Percentiles rank a stretch among this genome's conserved stretches.
phyloP scores from a whole-genome alignment of 2,113 vertebrate genomes.

The Mionectes macconnelli region DNA sequence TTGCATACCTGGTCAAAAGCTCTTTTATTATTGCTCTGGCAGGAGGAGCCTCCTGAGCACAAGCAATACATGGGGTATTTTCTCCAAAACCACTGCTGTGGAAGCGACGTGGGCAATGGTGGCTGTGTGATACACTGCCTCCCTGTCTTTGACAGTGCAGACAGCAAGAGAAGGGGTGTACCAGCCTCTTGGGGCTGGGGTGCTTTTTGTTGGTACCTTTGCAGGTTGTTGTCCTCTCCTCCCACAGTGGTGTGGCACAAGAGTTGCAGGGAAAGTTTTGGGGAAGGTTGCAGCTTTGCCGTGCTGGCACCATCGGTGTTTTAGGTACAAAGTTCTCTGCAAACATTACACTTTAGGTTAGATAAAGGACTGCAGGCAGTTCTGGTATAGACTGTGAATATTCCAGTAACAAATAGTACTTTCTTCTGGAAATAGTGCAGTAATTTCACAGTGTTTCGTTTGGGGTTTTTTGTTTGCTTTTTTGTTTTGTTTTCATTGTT shows the following conservation, averaged over 20 bases:
- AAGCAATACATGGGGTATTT: fast-evolving
- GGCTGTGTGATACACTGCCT: fast-evolving
- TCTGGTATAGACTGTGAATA: background rate
- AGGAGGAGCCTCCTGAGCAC: background rate
- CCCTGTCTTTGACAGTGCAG: fast-evolving
- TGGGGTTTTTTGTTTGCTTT: background rate
- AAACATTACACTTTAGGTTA: fast-evolving
- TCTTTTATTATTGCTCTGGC: background rate
- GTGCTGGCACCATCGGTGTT: background rate
- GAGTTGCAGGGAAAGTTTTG: background rate
- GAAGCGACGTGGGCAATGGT: fast-evolving
- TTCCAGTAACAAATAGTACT: background rate
- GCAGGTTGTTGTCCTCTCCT: background rate
- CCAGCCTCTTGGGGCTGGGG: background rate
- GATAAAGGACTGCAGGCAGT: background rate
- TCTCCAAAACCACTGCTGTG: background rate
- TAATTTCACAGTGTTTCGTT: background rate
- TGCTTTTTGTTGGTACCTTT: fast-evolving
- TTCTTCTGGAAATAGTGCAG: background rate
- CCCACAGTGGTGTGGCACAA: fast-evolving
- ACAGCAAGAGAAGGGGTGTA: background rate
- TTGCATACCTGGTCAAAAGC: background rate
- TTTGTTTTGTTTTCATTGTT: background rate
- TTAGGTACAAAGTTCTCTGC: background rate
- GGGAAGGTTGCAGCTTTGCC: background rate